These are phyloP conservation scores for Perca schrenkii DNA, from an alignment of 2,113 vertebrate species.

Conservation along the genomic window DNA sequence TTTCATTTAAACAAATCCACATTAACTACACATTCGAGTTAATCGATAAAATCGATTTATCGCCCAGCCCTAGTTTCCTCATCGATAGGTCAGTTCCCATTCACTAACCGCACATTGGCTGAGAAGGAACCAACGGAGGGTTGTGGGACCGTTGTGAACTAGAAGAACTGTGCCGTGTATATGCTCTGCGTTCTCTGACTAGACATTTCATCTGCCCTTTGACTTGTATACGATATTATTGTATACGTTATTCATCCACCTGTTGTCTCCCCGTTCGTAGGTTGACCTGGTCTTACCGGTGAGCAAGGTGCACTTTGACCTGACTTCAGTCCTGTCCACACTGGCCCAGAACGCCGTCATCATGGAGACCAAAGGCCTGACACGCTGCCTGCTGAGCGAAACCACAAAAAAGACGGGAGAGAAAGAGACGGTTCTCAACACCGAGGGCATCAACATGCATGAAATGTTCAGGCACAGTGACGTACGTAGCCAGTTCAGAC, in stretches of 20 bases:
- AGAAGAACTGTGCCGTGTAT: too few species aligned
- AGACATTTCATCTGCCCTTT: too few species aligned
- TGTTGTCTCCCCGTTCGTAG: constrained; percentile 67
- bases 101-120: neutral
- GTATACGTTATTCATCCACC: neutral
- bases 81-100: neutral
- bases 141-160: too few species aligned
- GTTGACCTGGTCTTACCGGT: constrained; percentile 88
- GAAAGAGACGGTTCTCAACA: constrained; percentile 88
- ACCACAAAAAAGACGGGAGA: constrained; percentile 79
- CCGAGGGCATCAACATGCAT: constrained; percentile 94
- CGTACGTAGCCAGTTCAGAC: constrained; percentile 71
- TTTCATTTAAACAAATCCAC: too few species aligned
- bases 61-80: too few species aligned
- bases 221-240: too few species aligned
- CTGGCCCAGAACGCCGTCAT: constrained; percentile 87
- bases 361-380: constrained; percentile 91
- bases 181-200: too few species aligned
- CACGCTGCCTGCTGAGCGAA: constrained; percentile 91
- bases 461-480: constrained; percentile 91
- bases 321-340: constrained; percentile 88
- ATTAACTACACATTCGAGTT: too few species aligned
- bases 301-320: constrained; percentile 91
- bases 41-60: too few species aligned
- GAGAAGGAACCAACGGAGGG: neutral